phyloP scores from a whole-genome alignment of 2,797 vertebrate genomes.

The Manis pentadactyla region DNA sequence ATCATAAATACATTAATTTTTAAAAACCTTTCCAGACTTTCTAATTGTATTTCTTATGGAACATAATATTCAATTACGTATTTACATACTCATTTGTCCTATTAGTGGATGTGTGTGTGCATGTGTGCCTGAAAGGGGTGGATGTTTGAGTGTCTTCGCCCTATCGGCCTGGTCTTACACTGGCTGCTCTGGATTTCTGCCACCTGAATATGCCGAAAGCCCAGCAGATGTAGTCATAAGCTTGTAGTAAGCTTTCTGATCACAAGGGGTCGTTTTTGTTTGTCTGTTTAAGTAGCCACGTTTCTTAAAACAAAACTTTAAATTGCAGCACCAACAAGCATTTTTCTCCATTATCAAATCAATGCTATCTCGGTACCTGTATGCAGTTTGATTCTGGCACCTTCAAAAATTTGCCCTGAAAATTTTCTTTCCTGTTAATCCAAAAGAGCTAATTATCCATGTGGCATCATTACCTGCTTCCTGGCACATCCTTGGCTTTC shows the following conservation, averaged over 20 bases:
- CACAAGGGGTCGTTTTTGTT: neutral
- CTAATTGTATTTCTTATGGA: neutral
- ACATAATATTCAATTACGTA: neutral
- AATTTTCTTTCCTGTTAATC: neutral
- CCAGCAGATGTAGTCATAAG: neutral
- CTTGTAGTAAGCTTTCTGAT: neutral
- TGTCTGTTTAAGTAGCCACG: neutral
- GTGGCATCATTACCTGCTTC: neutral
- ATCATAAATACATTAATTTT: neutral
- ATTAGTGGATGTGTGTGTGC: neutral
- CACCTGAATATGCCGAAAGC: neutral
- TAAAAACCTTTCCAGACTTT: neutral
- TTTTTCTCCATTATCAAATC: neutral
- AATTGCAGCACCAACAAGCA: neutral
- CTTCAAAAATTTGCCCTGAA: neutral
- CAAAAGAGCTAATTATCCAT: neutral
- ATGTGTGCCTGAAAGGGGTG: neutral
- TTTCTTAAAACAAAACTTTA: neutral
- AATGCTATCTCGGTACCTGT: neutral
- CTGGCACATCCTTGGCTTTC: neutral
- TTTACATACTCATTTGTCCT: neutral
- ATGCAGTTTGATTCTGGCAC: neutral
- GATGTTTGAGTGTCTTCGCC: neutral
- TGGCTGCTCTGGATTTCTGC: neutral
- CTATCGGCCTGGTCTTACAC: neutral